Evolutionary conservation across 2,113 vertebrate genomes (phyloP).

Genomic region (Spea bombifrons): DNA sequence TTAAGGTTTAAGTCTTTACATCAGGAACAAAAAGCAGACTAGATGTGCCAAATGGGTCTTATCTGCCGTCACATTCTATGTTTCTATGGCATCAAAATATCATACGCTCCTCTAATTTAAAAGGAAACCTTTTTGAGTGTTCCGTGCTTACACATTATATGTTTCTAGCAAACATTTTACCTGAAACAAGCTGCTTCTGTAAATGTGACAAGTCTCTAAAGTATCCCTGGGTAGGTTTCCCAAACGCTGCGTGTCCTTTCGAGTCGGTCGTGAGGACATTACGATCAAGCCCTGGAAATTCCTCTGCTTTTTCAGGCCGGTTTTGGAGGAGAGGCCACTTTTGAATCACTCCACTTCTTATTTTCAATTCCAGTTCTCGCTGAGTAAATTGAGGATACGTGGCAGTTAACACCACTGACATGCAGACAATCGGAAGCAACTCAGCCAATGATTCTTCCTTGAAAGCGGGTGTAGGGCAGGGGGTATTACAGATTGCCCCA

Average conservation of each 20-base stretch:
- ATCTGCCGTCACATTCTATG: no score
- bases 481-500: neutral
- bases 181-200: constrained; percentile 28
- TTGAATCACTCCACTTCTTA: constrained; percentile 11
- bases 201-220: constrained; percentile 16
- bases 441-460: constrained; percentile 6
- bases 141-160: no score
- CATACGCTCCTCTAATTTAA: no score
- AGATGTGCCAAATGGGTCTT: no score
- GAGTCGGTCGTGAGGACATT: neutral
- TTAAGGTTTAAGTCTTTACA: no score
- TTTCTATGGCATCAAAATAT: no score
- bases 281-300: neutral
- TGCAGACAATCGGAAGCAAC: constrained; percentile 23
- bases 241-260: neutral
- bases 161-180: neutral
- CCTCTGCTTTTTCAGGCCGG: neutral
- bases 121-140: no score
- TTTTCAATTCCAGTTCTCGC: constrained; percentile 9
- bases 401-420: constrained; percentile 23
- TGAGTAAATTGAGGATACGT: constrained; percentile 18
- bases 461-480: constrained; percentile 19
- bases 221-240: neutral
- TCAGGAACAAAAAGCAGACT: no score
- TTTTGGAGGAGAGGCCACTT: no score